Base-by-base conservation (phyloP, 2,888 invertebrate genomes). In the Nezara viridula region DNA sequence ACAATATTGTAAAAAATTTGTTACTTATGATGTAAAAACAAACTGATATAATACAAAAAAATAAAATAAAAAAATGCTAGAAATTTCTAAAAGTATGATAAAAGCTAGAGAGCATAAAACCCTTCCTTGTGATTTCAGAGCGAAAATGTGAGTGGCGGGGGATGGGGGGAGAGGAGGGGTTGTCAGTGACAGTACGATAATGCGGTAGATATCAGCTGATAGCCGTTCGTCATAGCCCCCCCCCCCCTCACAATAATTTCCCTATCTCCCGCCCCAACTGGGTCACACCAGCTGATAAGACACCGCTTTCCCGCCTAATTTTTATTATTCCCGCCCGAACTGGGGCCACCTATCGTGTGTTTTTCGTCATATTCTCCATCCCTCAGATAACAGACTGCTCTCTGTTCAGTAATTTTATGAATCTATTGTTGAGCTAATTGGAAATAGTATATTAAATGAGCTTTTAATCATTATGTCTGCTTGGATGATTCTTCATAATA, bases 221-320 rank as follows among this genome's bases (percentile, higher is more conserved):
- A 81, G 81, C 81, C 40, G 81, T 81, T 81, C 44, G 81, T 81
- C 81, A 81, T 47, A n/a, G 81, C 81, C 19, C 77, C n/a, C 44
- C 44, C 81, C 81, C 19, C 77, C n/a, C 44, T 81, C 81, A 81
- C 40, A 81, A 81, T 81, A 81, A 81, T 81, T 81, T 81, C 81
- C 81, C 44, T 81, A 81, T 47, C 81, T 81, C 44, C 66, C 66
- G 66, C 66, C 66, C 6, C 32, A 73, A 73, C 66, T 73, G 66
- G 66, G 66, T 73, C 66, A 73, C 66, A 73, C 66, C 66, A 73
- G 66, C 66, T 73, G 66, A 73, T 73, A 73, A 73, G 66, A 37
- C 66, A 37, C 66, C 66, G 66, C 66, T 73, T 73, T 73, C 66
- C 66, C 66, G 66, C 66, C 66, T 73, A 73, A 73, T 73, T 73